Base-by-base conservation (phyloP, 1,140 invertebrate genomes). In the Linepithema humile region DNA sequence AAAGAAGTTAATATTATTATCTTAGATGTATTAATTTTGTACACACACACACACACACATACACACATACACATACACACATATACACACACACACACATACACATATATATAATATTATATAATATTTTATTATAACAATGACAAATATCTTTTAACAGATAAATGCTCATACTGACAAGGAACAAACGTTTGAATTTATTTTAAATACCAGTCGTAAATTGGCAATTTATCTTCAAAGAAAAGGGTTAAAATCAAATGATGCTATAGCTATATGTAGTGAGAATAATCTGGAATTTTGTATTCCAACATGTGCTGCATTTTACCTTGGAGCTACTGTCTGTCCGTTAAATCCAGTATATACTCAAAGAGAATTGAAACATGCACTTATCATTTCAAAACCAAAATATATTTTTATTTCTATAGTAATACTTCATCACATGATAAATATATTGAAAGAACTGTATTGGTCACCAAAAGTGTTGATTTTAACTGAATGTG, bases 281-380 rank as follows among this genome's bases (percentile, higher is more conserved):
- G 96, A 97, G 87, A 97, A 97, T 87, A 94, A 95, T 77, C 50
- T 96, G 2, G 95, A 96, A 82, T 96, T 95, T 90, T 92, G 94
- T 35, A 82, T 95, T 57, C 92, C 95, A 7, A 88, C 96, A 17
- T 94, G 96, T 70, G 96, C 95, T 1, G 90, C 94, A 29, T 93
- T 96, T 72, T 95, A 95, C 72, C 90, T 95, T 3, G 96, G 96
- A 2, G 95, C 95, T n/a, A 95, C 95, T 1, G 91, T 95, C 64
- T 96, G 96, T 20, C 95, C 96, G 0, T 67, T 92, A 32, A 92
- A 91, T 69, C 91, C 90, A 23, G 12, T 80, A 3, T 92, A 92
- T 50, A 82, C 89, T 6, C 65, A 86, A 43, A 67, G 82, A 59
- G 95, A 96, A 94, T 85, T 96, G 0, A 90, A 91, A 48, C 95